phyloP scores from a whole-genome alignment of 2,113 vertebrate species.

The Morone chrysops region DNA sequence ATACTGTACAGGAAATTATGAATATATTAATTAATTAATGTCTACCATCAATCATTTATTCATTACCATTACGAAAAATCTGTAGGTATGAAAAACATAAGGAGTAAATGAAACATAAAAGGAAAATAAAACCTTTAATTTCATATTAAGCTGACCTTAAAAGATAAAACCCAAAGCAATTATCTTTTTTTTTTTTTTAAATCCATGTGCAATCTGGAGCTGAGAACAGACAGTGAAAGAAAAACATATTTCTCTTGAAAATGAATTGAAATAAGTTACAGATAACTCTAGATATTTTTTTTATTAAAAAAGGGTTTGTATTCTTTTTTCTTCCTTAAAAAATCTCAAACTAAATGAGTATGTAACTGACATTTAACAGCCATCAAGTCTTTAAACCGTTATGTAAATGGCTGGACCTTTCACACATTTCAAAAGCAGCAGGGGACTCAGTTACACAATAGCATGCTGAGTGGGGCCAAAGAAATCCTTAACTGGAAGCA shows the following conservation, averaged over 20 bases:
- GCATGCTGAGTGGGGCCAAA: conserved; percentile 27
- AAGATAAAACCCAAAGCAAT: not conserved
- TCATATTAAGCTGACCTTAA: not conserved
- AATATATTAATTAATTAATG: conserved; percentile 16
- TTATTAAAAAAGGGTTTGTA: not conserved
- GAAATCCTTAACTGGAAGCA: conserved; percentile 12
- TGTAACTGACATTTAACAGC: conserved; percentile 7
- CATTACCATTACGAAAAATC: not conserved
- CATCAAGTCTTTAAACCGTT: not conserved
- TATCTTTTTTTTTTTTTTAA: not conserved
- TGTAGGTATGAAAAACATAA: not conserved
- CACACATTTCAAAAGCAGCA: conserved; percentile 31
- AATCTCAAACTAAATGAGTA: not conserved
- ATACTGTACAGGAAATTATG: conserved; percentile 4
- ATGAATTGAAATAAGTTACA: not conserved
- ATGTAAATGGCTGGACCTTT: conserved; percentile 38
- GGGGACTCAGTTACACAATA: conserved; percentile 17
- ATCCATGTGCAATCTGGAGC: not conserved
- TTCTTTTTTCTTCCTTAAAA: not conserved
- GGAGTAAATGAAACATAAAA: not conserved
- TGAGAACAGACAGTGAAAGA: not conserved
- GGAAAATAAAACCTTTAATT: not conserved
- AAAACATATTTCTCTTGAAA: not conserved
- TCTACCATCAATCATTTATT: not conserved
- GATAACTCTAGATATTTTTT: not conserved